Conservation (phyloP, 2,888 invertebrate genomes). For the Cyaniris semiargus region DNA sequence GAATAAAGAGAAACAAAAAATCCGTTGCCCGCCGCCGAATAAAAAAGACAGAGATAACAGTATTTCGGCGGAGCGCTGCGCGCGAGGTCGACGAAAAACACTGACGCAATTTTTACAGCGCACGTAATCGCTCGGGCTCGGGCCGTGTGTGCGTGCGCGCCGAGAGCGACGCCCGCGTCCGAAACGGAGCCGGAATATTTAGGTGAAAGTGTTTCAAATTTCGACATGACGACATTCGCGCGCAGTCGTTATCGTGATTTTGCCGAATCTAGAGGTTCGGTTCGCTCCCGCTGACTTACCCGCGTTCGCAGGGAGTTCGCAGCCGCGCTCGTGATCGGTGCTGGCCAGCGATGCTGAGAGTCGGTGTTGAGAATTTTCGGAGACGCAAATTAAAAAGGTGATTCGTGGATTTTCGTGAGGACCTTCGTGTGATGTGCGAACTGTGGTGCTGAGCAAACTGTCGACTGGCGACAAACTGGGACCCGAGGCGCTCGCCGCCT, state of each 20-base stretch:
- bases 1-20: conserved; percentile 76
- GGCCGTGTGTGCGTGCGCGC: conserved; percentile 76
- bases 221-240: conserved; percentile 81
- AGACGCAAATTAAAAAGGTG: conserved; percentile 75
- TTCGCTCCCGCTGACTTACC: conserved; percentile 49
- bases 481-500: conserved; percentile 72
- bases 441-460: conserved; percentile 66
- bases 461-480: conserved; percentile 71
- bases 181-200: conserved; percentile 80
- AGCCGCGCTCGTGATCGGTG: conserved; percentile 66
- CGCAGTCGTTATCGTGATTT: conserved; percentile 81
- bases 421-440: conserved; percentile 70
- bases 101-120: conserved; percentile 80
- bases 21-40: conserved; percentile 68
- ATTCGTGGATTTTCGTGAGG: conserved; percentile 61
- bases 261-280: conserved; percentile 79
- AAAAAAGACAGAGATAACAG: conserved; percentile 75
- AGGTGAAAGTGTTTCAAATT: conserved; percentile 82
- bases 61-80: conserved; percentile 70
- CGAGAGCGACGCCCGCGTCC: conserved; percentile 80
- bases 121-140: conserved; percentile 74
- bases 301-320: conserved; percentile 64
- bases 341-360: conserved; percentile 68
- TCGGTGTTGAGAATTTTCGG: conserved; percentile 63
- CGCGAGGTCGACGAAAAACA: conserved; percentile 79